A percentile compares a stretch with the other conserved stretches of the same genome.
phyloP scores from a whole-genome alignment of 2,888 invertebrate genomes.

The Augiades crinisus region DNA sequence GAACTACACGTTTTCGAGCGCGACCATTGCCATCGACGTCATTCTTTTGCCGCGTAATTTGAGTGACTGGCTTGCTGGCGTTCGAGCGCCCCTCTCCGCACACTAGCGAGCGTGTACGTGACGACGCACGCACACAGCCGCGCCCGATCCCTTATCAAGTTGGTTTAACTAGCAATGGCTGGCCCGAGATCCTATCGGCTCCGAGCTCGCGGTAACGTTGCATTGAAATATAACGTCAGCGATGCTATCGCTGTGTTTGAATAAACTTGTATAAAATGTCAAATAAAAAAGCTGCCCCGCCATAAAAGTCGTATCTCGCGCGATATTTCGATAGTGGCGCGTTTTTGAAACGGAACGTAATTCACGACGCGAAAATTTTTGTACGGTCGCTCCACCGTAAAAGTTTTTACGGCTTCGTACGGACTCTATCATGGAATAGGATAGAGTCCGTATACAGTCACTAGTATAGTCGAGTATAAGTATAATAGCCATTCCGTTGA shows the following conservation, averaged over 20 bases:
- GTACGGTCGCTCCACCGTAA: not conserved
- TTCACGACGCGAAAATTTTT: constrained; percentile 18
- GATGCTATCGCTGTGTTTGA: constrained; percentile 78
- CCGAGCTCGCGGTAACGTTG: constrained; percentile 79
- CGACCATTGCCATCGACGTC: constrained; percentile 55
- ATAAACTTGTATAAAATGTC: constrained; percentile 82
- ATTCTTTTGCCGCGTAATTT: constrained; percentile 77
- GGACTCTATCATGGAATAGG: not conserved
- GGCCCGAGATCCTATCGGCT: constrained; percentile 75
- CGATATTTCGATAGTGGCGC: constrained; percentile 59
- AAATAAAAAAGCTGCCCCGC: constrained; percentile 77
- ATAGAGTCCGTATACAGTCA: too few relatives aligned
- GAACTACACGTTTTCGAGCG: constrained; percentile 32
- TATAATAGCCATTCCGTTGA: too few relatives aligned
- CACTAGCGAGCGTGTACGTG: constrained; percentile 39
- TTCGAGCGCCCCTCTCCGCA: constrained; percentile 62
- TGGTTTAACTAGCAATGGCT: constrained; percentile 79
- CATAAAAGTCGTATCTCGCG: constrained; percentile 66
- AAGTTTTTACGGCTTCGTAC: not conserved
- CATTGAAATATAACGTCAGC: constrained; percentile 80
- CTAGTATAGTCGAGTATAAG: not conserved
- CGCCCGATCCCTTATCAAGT: constrained; percentile 73
- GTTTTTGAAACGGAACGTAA: constrained; percentile 32
- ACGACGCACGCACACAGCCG: constrained; percentile 52
- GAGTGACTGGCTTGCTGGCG: constrained; percentile 72